A percentile compares a stretch with the other conserved stretches of the same genome.
phyloP scores from a whole-genome alignment of 2,797 vertebrate genomes.

The Hippoglossus hippoglossus region DNA sequence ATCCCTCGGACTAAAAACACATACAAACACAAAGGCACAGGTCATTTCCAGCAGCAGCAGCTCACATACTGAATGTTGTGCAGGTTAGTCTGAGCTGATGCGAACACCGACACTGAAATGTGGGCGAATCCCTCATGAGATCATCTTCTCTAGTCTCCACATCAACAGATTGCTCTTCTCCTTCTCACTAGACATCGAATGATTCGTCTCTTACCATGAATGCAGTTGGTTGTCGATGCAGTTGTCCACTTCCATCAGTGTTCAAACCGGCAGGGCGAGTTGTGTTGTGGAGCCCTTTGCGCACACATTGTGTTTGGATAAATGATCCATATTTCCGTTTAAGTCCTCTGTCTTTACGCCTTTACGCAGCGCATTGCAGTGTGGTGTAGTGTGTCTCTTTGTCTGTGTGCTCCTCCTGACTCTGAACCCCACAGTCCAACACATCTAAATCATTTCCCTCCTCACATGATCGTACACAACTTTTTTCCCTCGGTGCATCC shows the following conservation, averaged over 20 bases:
- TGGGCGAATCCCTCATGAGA: constrained; percentile 76
- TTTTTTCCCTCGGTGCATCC: constrained; percentile 53
- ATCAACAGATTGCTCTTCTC: constrained; percentile 41
- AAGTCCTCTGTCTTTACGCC: constrained; percentile 50
- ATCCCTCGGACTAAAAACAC: constrained; percentile 70
- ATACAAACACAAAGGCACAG: constrained; percentile 64
- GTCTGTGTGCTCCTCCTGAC: constrained; percentile 2
- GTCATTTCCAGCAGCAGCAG: too few relatives aligned
- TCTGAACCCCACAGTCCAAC: constrained; percentile 33
- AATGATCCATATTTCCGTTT: constrained; percentile 46
- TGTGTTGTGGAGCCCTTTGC: not conserved
- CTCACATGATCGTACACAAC: constrained; percentile 56
- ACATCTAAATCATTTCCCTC: constrained; percentile 34
- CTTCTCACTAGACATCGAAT: not conserved
- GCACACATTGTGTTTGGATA: constrained; percentile 26
- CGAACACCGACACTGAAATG: constrained; percentile 54
- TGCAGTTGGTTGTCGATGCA: constrained; percentile 57
- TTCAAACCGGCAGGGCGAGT: constrained; percentile 24
- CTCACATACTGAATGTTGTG: too few relatives aligned
- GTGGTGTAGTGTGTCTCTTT: not conserved
- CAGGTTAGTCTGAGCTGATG: too few relatives aligned
- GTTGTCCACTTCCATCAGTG: constrained; percentile 78
- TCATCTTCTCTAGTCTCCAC: constrained; percentile 58
- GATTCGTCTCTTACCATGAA: constrained; percentile 70
- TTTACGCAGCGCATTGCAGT: constrained; percentile 63